Conservation (phyloP, 2,113 vertebrate genomes). For the Hydrochoerus hydrochaeris region DNA sequence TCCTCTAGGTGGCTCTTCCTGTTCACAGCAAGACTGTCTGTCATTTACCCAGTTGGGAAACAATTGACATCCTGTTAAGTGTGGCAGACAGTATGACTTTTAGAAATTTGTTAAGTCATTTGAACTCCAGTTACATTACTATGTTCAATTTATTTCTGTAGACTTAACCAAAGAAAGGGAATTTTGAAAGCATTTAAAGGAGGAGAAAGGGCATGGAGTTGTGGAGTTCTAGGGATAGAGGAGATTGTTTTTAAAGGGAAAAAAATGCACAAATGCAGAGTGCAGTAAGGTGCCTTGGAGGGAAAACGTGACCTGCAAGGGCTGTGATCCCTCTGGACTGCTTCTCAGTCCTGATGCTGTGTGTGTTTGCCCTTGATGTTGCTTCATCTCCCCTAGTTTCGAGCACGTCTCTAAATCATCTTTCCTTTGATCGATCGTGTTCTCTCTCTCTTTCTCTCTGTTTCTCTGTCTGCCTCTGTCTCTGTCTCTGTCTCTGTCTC, state of each 20-base stretch:
- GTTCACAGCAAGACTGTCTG: neutral
- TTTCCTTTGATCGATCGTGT: neutral
- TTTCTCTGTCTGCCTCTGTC: neutral
- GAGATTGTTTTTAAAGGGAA: neutral
- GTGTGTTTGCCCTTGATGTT: neutral
- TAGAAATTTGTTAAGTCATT: neutral
- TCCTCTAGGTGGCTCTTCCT: neutral
- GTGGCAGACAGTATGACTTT: neutral
- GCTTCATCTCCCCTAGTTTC: neutral
- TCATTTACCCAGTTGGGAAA: neutral
- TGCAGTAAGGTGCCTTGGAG: neutral
- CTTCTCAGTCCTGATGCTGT: neutral
- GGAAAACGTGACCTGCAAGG: neutral
- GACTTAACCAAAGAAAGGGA: constrained; percentile 1
- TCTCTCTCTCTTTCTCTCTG: too few relatives aligned
- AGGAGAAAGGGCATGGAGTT: neutral
- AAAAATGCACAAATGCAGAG: neutral
- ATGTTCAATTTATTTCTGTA: constrained; percentile 24
- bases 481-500: neutral
- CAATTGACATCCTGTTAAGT: neutral
- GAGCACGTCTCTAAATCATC: neutral
- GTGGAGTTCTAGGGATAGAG: neutral
- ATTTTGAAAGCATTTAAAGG: constrained; percentile 30
- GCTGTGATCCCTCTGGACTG: neutral
- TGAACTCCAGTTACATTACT: neutral